These are phyloP conservation scores for Drosophila bunnanda DNA, from an alignment of 2,888 invertebrate species.

Conservation along the genomic window DNA sequence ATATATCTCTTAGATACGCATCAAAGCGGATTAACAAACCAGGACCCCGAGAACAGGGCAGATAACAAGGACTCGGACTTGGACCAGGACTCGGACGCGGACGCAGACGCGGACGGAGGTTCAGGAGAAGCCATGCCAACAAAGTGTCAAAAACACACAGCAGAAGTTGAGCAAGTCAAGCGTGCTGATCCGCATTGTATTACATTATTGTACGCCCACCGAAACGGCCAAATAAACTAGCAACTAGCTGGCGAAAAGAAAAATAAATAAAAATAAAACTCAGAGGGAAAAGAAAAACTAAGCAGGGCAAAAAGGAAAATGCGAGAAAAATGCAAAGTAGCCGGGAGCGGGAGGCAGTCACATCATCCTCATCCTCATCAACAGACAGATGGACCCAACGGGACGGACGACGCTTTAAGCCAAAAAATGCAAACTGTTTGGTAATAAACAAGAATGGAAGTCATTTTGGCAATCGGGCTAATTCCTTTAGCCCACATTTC, in stretches of 20 bases:
- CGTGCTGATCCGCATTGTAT: constrained; percentile 63
- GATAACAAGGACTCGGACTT: constrained; percentile 9
- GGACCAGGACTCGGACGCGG: background rate
- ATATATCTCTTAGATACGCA: constrained; percentile 54
- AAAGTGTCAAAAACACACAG: constrained; percentile 70
- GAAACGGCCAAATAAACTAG: constrained; percentile 49
- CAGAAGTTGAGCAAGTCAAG: constrained; percentile 71
- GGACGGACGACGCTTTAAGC: constrained; percentile 32
- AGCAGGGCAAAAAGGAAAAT: constrained; percentile 11
- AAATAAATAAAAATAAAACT: constrained; percentile 3
- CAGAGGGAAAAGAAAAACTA: constrained; percentile 23
- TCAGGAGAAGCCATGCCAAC: constrained; percentile 21
- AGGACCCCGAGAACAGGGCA: constrained; percentile 26
- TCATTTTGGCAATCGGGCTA: constrained; percentile 44
- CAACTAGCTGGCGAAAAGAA: constrained; percentile 34
- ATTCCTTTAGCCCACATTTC: constrained; percentile 44
- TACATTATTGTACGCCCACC: constrained; percentile 47
- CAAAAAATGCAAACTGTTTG: constrained; percentile 51
- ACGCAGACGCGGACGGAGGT: background rate
- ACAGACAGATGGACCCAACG: constrained; percentile 17
- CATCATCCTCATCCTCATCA: constrained; percentile 1
- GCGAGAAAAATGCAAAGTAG: constrained; percentile 44
- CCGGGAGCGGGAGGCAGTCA: background rate
- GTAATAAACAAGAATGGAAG: constrained; percentile 49
- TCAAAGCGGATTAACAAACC: constrained; percentile 72